These are phyloP conservation scores for Brachirus orientalis DNA, from an alignment of 2,113 vertebrate genomes.

Conservation along the genomic window DNA sequence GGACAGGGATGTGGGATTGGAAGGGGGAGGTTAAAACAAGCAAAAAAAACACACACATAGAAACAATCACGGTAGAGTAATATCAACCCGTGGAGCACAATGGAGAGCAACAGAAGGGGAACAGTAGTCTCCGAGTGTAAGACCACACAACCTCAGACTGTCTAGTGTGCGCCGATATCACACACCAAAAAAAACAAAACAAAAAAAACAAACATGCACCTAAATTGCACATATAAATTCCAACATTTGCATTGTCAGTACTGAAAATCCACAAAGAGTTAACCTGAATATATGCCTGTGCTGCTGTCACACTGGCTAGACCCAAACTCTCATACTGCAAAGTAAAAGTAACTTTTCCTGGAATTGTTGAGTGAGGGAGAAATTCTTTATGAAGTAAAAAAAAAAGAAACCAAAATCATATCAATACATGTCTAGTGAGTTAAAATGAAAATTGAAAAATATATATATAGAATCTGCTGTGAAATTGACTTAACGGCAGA, in stretches of 20 bases:
- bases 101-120: slow-evolving; percentile 1
- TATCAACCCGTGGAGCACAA: slow-evolving; percentile 42
- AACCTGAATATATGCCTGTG: slow-evolving; percentile 1
- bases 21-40: slow-evolving; percentile 21
- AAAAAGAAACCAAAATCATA: slow-evolving; percentile 3
- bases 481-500: slow-evolving; percentile 17
- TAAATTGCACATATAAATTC: slow-evolving; percentile 1
- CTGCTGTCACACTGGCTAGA: background rate
- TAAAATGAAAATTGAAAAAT: too few relatives aligned
- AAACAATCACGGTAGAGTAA: slow-evolving; percentile 11
- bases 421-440: background rate
- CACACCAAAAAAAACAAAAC: too few relatives aligned
- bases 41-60: slow-evolving; percentile 43
- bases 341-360: slow-evolving; percentile 6
- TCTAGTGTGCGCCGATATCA: background rate
- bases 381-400: background rate
- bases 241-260: slow-evolving; percentile 1
- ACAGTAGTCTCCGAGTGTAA: slow-evolving; percentile 21
- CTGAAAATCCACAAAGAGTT: background rate
- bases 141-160: slow-evolving; percentile 32
- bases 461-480: background rate
- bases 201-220: background rate
- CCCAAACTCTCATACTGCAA: background rate
- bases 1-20: background rate
- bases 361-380: background rate